Base-by-base conservation (phyloP, 2,888 invertebrate species). In the Nowickia ferox region DNA sequence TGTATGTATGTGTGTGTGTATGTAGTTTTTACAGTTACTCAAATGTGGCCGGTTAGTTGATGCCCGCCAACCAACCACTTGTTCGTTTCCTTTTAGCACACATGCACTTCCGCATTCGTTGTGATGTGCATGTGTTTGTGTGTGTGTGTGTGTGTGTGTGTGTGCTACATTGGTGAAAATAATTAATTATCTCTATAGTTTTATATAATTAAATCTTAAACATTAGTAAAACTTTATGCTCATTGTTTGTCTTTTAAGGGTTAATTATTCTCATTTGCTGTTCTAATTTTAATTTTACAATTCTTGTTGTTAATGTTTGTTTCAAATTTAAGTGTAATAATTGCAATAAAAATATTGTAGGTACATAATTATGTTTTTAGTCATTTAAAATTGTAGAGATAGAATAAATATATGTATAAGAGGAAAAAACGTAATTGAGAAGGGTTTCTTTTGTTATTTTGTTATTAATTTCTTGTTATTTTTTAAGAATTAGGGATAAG, bases 351-450 rank as follows among this genome's bases (percentile, higher is more conserved):
- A 71, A 69, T 63, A 9, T 69, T 53, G 57, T 76, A 76, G 71
- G 78, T 79, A 79, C 78, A 63, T 59, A 55, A 82, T 65, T 66
- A 74, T 55, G 48, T 57, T n/a, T 57, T 46, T 65, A 51, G 42
- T 69, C 57, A 42, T 76, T 66, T 11, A 15, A 57, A 76, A 66
- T 57, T 57, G n/a, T 10, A 57, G 63, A 65, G 55, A 40, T 55
- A 66, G 8, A 19, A 59, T 53, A 10, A 10, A 44, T 30, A 6
- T 30, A 30, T 69, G 22, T 68, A 9, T 61, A n/a, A 38, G 10
- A 66, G 30, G 30, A 48, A 51, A 78, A 51, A 51, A 17, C 48
- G n/a, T 15, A 10, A 40, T 51, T 68, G 4, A 59, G 46, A 69
- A 22, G 22, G 1, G 11, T 22, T 42, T 10, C 9, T 68, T 68